Percentiles rank a stretch among this genome's conserved stretches.
Evolutionary conservation across 1,140 invertebrate species (phyloP).

Genomic region (Drosophila burlai): DNA sequence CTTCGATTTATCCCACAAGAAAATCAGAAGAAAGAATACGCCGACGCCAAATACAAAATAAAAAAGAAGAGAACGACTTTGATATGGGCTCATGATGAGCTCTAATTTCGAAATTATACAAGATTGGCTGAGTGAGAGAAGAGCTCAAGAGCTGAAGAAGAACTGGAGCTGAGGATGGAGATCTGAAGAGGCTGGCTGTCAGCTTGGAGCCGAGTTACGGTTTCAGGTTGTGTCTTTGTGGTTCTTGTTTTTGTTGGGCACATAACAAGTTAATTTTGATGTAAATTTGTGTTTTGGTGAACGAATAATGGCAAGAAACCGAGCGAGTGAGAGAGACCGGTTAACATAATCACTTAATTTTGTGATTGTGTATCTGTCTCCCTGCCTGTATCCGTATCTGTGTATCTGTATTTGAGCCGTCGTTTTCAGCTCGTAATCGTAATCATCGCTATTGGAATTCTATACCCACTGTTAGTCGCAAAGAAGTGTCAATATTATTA

Average conservation of each 20-base stretch:
- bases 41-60: constrained; percentile 32
- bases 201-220: constrained; percentile 31
- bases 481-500: constrained; percentile 81
- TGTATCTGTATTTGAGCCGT: constrained; percentile 23
- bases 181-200: constrained; percentile 48
- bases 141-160: constrained; percentile 3
- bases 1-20: constrained; percentile 20
- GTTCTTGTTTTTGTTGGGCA: constrained; percentile 32
- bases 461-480: constrained; percentile 30
- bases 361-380: constrained; percentile 67
- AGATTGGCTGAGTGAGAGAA: constrained; percentile 58
- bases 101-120: constrained; percentile 82
- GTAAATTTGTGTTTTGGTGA: constrained; percentile 75
- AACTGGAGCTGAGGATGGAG: constrained; percentile 29
- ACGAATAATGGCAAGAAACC: constrained; percentile 39
- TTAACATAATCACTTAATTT: constrained; percentile 84
- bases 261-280: constrained; percentile 84
- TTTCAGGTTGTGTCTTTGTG: constrained; percentile 26
- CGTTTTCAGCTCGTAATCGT: constrained; percentile 67
- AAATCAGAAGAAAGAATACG: constrained; percentile 23
- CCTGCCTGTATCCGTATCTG: constrained; percentile 18
- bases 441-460: constrained; percentile 34
- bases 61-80: constrained; percentile 45
- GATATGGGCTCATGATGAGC: constrained; percentile 77
- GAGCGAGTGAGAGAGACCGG: constrained; percentile 42